Evolutionary conservation across 2,797 vertebrate species (phyloP).

Genomic region (Arrhamphus sclerolepis): DNA sequence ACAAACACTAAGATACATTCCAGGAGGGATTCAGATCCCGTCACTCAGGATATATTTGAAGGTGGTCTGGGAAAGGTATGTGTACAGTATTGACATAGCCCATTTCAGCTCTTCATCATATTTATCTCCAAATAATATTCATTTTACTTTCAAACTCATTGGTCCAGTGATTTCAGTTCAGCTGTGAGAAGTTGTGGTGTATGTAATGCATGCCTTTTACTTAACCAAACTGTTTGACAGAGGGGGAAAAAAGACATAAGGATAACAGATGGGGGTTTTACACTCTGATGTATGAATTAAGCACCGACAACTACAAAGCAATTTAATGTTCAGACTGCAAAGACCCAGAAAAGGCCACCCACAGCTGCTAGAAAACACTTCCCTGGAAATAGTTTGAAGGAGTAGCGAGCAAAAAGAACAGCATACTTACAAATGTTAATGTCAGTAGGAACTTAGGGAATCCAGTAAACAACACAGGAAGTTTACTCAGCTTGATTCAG

Average conservation of each 20-base stretch:
- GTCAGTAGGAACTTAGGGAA: background rate
- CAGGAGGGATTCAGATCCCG: too few relatives aligned
- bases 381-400: conserved; percentile 31
- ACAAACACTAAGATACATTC: too few relatives aligned
- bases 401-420: background rate
- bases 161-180: conserved; percentile 4
- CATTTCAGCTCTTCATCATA: too few relatives aligned
- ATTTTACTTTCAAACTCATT: too few relatives aligned
- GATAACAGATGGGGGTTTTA: conserved; percentile 11
- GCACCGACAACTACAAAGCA: conserved; percentile 8
- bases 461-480: conserved; percentile 17
- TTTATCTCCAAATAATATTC: too few relatives aligned
- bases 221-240: background rate
- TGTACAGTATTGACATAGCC: too few relatives aligned
- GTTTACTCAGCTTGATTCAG: background rate
- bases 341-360: conserved; percentile 22
- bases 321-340: conserved; percentile 8
- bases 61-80: too few relatives aligned
- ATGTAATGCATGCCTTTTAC: conserved; percentile 1
- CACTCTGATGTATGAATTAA: conserved; percentile 6
- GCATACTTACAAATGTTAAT: conserved; percentile 24
- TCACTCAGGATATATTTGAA: too few relatives aligned
- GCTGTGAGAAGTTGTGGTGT: conserved; percentile 10
- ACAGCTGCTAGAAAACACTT: conserved; percentile 50
- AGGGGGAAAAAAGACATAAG: background rate